Evolutionary conservation across 2,888 invertebrate genomes (phyloP), one percentile per base, ranked within the genome.

Genomic region (Caenorhabditis plicata): DNA sequence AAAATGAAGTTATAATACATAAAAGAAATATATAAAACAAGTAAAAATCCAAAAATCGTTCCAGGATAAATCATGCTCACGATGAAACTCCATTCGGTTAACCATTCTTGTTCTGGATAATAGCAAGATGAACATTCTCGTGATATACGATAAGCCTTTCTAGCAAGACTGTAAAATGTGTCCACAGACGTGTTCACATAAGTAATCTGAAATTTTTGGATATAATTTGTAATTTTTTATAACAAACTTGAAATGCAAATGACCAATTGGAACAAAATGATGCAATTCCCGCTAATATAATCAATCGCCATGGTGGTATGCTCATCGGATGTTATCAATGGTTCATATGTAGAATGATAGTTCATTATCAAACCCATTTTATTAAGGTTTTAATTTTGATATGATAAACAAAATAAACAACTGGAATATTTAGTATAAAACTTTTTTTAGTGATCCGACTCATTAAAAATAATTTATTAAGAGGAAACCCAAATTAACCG

Each of bases 231-330:
- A 42, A 1, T 29, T 17, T 13, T 29, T 17, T n/a, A 23, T 17
- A 17, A 49, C 13, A 35, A 42, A 75, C 77, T 71, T 78, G 78
- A 58, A 75, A 78, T 25, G 77, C 78, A 63, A 78, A 78, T 40
- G 77, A 78, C 78, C 78, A 78, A 51, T 78, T 78, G 57, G 76
- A 66, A 48, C 73, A 73, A 53, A 78, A 78, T 39, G 74, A 71
- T 39, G 75, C 69, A 53, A 78, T 47, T 29, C 64, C 60, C 25
- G 73, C 65, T 45, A 78, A 50, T 41, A 70, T 51, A 29, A 76
- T 53, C 44, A 75, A 64, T 33, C 74, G 72, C 11, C 55, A 55
- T 52, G 62, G 62, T 8, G 64, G 62, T 47, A 54, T 51, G 31
- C 54, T 54, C 60, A 61, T 61, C 40, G 46, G 54, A 38, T 26